Evolutionary conservation across 2,113 vertebrate genomes (phyloP), one percentile per base, ranked within the genome.

Genomic region (Terrapene triunguis): DNA sequence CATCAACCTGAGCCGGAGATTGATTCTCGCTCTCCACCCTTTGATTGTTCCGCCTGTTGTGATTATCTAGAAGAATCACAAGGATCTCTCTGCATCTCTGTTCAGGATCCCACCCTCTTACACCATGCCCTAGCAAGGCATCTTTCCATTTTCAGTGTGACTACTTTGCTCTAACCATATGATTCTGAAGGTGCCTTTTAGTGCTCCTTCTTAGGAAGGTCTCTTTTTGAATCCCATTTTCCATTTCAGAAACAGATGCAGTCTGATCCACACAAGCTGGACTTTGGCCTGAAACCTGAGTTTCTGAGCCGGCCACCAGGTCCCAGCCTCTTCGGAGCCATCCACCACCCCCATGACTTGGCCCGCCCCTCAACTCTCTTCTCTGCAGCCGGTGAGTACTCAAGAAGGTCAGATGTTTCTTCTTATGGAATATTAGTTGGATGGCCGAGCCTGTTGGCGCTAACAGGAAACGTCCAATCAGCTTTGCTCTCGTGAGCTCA

Each of bases 271-370:
- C 99, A 99, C 98, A 99, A 99, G 97, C 98, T 99, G 97, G 99
- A 99, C 98, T 99, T 99, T 0, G 99, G 99, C 89, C 98, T 99
- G 98, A 99, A 99, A 97, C 99, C 99, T 0, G 99, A 99, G 98
- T 99, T 99, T 97, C 98, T 99, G 96, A 99, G 99, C 98, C 98
- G 99, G 89, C 99, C 99, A 80, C 99, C 99, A 0, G 99, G 99
- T 69, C 99, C 99, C 54, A 99, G 99, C 95, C 98, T 99, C 87
- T 99, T 99, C 12, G 99, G 99, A 89, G 98, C 99, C 90, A 99
- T 99, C 96, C 99, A 99, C 97, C 99, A 99, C 94, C 99, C 99
- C 80, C 99, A 99, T 6, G 99, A 99, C 98, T 98, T 99, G 97
- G 99, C 99, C 1, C 98, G 99, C 44, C 99, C 99, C 54, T 99